Evolutionary conservation across 2,113 vertebrate species (phyloP), one percentile per base, ranked within the genome.

Genomic region (Cromileptes altivelis): DNA sequence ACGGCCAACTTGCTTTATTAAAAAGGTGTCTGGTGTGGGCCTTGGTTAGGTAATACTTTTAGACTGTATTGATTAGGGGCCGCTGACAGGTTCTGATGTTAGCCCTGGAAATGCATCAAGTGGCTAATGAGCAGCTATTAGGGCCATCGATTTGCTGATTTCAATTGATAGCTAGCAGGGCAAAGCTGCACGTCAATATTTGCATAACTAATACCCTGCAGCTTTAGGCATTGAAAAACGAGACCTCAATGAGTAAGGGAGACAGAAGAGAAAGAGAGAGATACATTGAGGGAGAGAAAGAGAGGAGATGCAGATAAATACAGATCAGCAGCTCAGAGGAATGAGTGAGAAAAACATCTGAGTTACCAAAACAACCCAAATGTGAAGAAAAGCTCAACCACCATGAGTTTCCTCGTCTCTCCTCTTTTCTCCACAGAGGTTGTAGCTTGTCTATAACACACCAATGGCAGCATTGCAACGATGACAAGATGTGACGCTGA

Each of bases 71-170:
- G 97, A 97, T 97, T 89, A 93, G 82, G 71, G 91, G 87, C 84
- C 92, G 88, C 95, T 95, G 96, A 95, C 95, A 95, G 94, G 91
- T 94, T 91, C 94, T 87, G 87, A 96, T 94, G 94, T 85, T 88
- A 95, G 94, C 93, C 91, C 94, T 95, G 95, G 94, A 96, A 97
- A 97, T 96, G 96, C 96, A 97, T 97, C 96, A 97, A 96, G 94
- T 96, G 88, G 89, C 94, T 97, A 97, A 98, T 96, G 96, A 98
- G 96, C 93, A 97, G 96, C 98, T 97, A 98, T 98, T 98, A 98
- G 96, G 93, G 86, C 85, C 91, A 98, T 97, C 92, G 97, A 99
- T 98, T 98, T 96, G 94, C 96, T 98, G 97, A 98, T 98, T 97
- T 95, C 96, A 96, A 97, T 96, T 97, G 98, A 98, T 97, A 97